Evolutionary conservation across 2,113 vertebrate species (phyloP), one percentile per base, ranked within the genome.

Genomic region (Orcinus orca): DNA sequence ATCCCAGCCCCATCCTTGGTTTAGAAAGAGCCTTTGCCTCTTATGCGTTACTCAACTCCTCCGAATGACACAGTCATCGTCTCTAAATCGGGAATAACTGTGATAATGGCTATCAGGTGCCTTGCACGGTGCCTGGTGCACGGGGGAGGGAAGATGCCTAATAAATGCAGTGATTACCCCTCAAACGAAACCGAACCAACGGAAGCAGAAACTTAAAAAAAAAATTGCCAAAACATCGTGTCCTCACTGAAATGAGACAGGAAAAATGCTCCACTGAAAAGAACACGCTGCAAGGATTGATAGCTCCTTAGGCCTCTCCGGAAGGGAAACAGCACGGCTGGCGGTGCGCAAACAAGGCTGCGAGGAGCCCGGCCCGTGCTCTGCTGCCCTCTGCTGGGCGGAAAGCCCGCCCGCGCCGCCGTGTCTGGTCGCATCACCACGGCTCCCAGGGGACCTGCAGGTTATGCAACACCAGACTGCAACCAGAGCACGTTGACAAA

Each of bases 371-470:
- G 65, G 76, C 20, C 41, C 13, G 63, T 36, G 92, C 97, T 98
- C 38, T 98, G 98, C 96, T 81, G 97, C 97, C 98, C 98, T 58
- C 98, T 98, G 95, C 97, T 76, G 98, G 97, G 13, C 58, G 23
- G 58, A 92, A 36, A 33, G 67, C 73, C 6, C 31, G 2, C 71
- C 94, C 44, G 55, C 74, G 83, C 67, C 92, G 5, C 73, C 50
- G 10, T 1, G 91, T 81, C 96, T 87, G 71, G 47, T 20, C 29
- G 10, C 60, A 1, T 1, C 10, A 36, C 67, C 7, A 9, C 47
- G 0, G 94, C 73, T 86, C 94, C 6, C 88, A 0, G 29, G 92
- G 88, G 93, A 25, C 73, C 62, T 14, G 29, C 36, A 0, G 81
- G 73, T 97, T 97, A 95, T 14, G 85, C 84, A 97, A 96, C 83